A percentile compares a stretch with the other conserved stretches of the same genome.
phyloP scores from a whole-genome alignment of 2,797 vertebrate species.

The Sebastes miniatus region DNA sequence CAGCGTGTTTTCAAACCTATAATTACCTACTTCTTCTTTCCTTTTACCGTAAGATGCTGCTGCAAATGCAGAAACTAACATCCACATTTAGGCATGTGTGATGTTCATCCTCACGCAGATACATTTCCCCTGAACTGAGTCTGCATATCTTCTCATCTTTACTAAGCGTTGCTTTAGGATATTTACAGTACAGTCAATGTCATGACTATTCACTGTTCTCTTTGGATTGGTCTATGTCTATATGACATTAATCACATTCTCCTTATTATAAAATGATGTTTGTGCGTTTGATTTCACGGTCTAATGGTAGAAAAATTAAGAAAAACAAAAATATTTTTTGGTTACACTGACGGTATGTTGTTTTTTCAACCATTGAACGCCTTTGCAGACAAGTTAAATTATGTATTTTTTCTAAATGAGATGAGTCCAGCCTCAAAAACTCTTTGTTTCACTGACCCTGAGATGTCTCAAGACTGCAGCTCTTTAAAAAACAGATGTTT shows the following conservation, averaged over 20 bases:
- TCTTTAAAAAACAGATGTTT: conserved; percentile 39
- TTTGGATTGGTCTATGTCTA: not conserved
- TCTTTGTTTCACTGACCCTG: conserved; percentile 12
- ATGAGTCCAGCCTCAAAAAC: not conserved
- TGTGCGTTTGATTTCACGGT: not conserved
- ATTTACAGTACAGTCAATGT: not conserved
- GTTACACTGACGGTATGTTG: not conserved
- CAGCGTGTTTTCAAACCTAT: not conserved
- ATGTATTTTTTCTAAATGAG: not conserved
- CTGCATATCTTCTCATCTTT: not conserved
- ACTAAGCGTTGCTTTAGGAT: not conserved
- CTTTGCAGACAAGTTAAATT: not conserved
- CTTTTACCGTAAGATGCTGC: not conserved
- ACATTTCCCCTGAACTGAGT: not conserved
- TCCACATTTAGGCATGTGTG: not conserved
- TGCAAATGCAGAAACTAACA: not conserved
- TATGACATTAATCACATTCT: not conserved
- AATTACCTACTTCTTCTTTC: not conserved
- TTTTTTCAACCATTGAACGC: not conserved
- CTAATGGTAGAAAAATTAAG: not conserved
- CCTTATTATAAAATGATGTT: not conserved
- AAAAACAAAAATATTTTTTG: not conserved
- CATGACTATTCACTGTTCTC: not conserved
- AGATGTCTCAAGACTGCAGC: not conserved
- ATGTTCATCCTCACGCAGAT: not conserved